phyloP scores from a whole-genome alignment of 2,797 vertebrate species.

The Pteronotus mesoamericanus region DNA sequence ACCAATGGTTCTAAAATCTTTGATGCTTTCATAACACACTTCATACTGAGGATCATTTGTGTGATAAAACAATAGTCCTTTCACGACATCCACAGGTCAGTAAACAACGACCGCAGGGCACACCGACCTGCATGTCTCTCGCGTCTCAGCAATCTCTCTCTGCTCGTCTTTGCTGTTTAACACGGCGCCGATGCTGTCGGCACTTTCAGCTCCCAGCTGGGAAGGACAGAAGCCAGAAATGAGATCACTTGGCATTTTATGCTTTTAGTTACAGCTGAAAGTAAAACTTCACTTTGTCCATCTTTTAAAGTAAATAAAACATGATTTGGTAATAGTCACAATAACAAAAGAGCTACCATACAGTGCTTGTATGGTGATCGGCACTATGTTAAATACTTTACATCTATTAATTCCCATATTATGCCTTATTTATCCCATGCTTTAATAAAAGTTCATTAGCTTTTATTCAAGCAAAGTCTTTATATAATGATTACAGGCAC shows the following conservation, averaged over 20 bases:
- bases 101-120: background rate
- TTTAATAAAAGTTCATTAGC: background rate
- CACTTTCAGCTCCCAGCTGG: conserved; percentile 95
- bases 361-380: background rate
- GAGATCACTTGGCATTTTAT: background rate
- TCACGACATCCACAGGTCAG: background rate
- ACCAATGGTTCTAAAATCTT: background rate
- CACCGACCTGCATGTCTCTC: conserved; percentile 90
- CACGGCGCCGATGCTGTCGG: conserved; percentile 95
- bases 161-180: conserved; percentile 96
- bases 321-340: background rate
- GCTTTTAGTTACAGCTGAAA: conserved; percentile 11
- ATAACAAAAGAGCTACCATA: background rate
- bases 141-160: conserved; percentile 94
- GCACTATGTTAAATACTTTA: background rate
- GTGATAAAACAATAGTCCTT: background rate
- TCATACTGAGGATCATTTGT: background rate
- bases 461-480: background rate
- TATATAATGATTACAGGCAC: background rate
- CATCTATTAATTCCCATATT: background rate
- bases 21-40: background rate
- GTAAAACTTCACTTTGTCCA: background rate
- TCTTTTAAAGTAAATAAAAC: conserved; percentile 9
- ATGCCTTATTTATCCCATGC: background rate
- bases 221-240: background rate